These are phyloP conservation scores for Polydrusus cervinus DNA, from an alignment of 2,888 invertebrate species.

Conservation along the genomic window DNA sequence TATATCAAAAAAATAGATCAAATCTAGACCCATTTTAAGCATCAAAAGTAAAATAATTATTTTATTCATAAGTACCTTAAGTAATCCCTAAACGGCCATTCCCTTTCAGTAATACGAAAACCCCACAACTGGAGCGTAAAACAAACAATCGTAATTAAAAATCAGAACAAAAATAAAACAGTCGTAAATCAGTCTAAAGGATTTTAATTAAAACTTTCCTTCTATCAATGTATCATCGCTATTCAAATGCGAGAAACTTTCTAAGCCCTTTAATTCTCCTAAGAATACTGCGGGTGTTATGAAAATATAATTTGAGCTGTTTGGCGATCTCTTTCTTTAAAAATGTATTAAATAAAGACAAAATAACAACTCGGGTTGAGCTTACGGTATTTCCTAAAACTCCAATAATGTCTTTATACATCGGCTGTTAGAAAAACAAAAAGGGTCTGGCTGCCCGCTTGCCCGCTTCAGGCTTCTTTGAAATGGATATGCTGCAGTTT, in stretches of 20 bases:
- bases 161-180: slow-evolving; percentile 44
- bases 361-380: slow-evolving; percentile 7
- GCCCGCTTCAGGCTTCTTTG: slow-evolving; percentile 48
- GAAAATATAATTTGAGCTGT: neutral
- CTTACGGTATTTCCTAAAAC: slow-evolving; percentile 1
- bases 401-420: slow-evolving; percentile 57
- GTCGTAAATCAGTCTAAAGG: slow-evolving; percentile 48
- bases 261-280: slow-evolving; percentile 54
- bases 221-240: slow-evolving; percentile 44
- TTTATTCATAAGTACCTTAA: slow-evolving; percentile 28
- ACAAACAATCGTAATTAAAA: slow-evolving; percentile 54
- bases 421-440: slow-evolving; percentile 58
- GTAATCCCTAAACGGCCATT: slow-evolving; percentile 29
- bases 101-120: slow-evolving; percentile 29
- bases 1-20: too few relatives aligned
- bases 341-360: neutral
- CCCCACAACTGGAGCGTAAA: slow-evolving; percentile 32
- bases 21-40: too few relatives aligned
- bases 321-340: neutral
- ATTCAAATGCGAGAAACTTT: slow-evolving; percentile 45
- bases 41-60: slow-evolving; percentile 22
- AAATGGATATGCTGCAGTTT: slow-evolving; percentile 38
- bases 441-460: slow-evolving; percentile 39
- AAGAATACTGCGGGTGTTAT: slow-evolving; percentile 38
- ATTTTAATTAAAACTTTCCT: slow-evolving; percentile 56